Base-by-base conservation (phyloP, 2,888 invertebrate species). In the Cecidostiba fungosa region DNA sequence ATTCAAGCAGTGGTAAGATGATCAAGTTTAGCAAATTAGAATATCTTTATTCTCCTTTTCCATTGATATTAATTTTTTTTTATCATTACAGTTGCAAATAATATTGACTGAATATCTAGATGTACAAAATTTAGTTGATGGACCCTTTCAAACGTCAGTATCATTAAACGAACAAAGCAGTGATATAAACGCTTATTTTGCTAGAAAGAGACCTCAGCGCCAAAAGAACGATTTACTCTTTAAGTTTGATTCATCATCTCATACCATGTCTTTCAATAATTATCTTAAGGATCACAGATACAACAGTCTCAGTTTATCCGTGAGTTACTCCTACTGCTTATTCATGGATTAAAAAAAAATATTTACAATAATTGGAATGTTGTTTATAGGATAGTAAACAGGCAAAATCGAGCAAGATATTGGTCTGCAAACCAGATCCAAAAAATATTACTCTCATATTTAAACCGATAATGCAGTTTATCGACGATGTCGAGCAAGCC, bases 71-170 rank as follows among this genome's bases (percentile, higher is more conserved):
- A 62, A 54, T 43, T 62, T 54, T 16, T 23, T 16, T 16, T 66
- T 72, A 69, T 77, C 6, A 26, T 23, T 72, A n/a, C 92, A 98
- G 97, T 92, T 98, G 73, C 97, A 98, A 94, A 94, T 97, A 8
- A 94, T 98, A 14, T 94, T 98, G 50, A 97, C 97, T 26, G 98
- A 98, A 91, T 98, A 98, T 93, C 94, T 98, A 89, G 97, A 98
- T 92, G 96, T 98, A 82, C 96, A 97, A 93, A 97, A 97, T 92
- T 95, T 95, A 39, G 95, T 95, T 47, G 94, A 96, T 54, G 96
- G 96, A n/a, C 92, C 94, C 19, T 93, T 93, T 82, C 93, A 94
- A 86, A 89, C 94, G 94, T 87, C 95, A 93, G 90, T 95, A 93
- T 88, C 92, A 91, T 89, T 92, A 43, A 91, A 90, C 72, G 93